phyloP scores from a whole-genome alignment of 2,888 invertebrate species.

The Laothoe populi region DNA sequence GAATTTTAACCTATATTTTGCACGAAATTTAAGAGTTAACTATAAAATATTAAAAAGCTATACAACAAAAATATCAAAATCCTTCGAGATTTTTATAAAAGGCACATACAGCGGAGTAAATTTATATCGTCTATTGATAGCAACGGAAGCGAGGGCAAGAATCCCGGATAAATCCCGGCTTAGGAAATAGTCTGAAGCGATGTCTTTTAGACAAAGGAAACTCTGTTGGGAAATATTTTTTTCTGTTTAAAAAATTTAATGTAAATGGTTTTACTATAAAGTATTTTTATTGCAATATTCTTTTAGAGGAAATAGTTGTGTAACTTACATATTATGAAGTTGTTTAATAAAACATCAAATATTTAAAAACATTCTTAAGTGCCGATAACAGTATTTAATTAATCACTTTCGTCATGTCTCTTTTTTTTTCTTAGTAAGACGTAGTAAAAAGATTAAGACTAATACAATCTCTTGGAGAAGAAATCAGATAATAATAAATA shows the following conservation, averaged over 20 bases:
- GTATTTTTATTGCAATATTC: too few relatives aligned
- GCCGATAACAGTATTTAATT: too few relatives aligned
- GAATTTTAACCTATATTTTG: not conserved
- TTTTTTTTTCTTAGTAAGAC: too few relatives aligned
- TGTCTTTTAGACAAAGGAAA: slow-evolving; percentile 39
- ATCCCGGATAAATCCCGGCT: slow-evolving; percentile 61
- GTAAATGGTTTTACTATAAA: too few relatives aligned
- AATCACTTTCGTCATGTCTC: too few relatives aligned
- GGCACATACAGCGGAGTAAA: slow-evolving; percentile 10
- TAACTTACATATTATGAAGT: too few relatives aligned
- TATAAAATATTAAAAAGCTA: not conserved
- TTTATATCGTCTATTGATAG: slow-evolving; percentile 42
- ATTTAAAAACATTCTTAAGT: too few relatives aligned
- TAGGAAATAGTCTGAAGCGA: slow-evolving; percentile 42
- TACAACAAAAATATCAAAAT: slow-evolving; percentile 4
- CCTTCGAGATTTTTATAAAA: slow-evolving; percentile 1
- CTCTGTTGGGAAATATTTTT: slow-evolving; percentile 7
- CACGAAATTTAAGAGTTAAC: not conserved
- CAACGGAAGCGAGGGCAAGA: slow-evolving; percentile 51
- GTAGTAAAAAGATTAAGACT: too few relatives aligned
- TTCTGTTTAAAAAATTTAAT: not conserved
- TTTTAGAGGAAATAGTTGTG: too few relatives aligned
- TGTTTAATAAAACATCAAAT: too few relatives aligned
- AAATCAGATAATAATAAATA: too few relatives aligned
- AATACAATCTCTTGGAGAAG: too few relatives aligned